These are phyloP conservation scores for Orchesella flavescens DNA, from an alignment of 2,888 invertebrate species.

Conservation along the genomic window DNA sequence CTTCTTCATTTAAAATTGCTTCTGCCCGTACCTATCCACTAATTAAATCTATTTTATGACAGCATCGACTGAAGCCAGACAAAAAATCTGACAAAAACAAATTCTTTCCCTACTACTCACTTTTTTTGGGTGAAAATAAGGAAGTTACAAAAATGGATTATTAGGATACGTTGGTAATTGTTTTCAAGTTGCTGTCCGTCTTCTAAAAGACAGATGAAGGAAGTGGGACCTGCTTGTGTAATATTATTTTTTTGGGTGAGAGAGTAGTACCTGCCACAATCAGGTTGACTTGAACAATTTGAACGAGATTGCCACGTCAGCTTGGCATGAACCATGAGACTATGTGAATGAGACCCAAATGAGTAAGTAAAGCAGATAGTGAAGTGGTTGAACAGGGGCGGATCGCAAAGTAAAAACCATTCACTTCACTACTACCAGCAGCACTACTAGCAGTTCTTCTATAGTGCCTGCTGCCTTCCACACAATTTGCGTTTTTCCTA, in stretches of 20 bases:
- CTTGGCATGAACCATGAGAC: constrained; percentile 34
- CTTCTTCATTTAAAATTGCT: too few species aligned
- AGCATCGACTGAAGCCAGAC: too few species aligned
- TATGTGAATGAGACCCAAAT: neutral
- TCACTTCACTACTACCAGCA: too few species aligned
- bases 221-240: neutral
- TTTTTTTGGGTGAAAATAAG: too few species aligned
- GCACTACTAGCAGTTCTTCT: too few species aligned
- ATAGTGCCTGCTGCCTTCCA: too few species aligned
- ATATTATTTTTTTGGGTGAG: neutral
- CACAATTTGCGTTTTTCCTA: too few species aligned
- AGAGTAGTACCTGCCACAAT: neutral
- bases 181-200: neutral
- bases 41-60: too few species aligned
- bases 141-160: neutral
- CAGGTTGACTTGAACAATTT: constrained; percentile 19
- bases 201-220: neutral
- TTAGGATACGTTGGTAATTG: neutral
- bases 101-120: too few species aligned
- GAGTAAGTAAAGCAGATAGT: neutral
- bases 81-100: too few species aligned
- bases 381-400: constrained; percentile 19
- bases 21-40: too few species aligned
- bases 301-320: constrained; percentile 54
- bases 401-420: neutral